Base-by-base conservation (phyloP, 92 coral and sea anemone genomes). In the Umimayanthus kanabou region DNA sequence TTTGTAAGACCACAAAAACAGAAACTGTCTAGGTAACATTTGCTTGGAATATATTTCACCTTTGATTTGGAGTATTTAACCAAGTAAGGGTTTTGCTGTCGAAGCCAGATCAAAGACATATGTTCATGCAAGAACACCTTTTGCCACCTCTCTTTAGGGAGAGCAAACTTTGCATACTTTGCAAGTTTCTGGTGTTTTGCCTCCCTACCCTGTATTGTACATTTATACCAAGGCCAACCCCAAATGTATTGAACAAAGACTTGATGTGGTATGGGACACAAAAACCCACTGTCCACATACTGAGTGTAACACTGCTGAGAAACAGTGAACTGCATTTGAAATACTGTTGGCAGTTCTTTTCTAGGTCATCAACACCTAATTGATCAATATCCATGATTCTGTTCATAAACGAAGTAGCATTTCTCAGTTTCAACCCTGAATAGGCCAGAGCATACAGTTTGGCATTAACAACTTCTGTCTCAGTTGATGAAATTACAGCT, bases 131-230 rank as follows among this genome's bases (percentile, higher is more conserved):
- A 87, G 73, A 92, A 92, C 22, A 92, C 93, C 92, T 90, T 93
- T 78, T 88, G 90, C 95, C 95, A 90, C 80, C 95, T 88, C 69
- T 92, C 90, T 23, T 88, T 89, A 72, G 92, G 92, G 30, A 92
- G 89, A 77, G 95, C 77, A 92, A 92, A 92, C 81, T 90, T 77
- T 70, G 95, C 91, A 90, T 90, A 90, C 78, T 81, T 77, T 45
- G 92, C 92, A 92, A 92, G 90, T 92, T 90, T 90, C 79, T 90
- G 95, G 87, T 92, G 95, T 79, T 92, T 92, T 40, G 94, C 91
- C 84, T 91, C 94, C 86, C 90, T 85, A 73, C 89, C 94, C 87
- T 91, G 94, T 92, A 91, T 88, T 55, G 93, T 87, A 78, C n/a
- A n/a, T 91, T 88, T 88, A 91, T 91, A 76, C 93, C 91, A 40